Conservation (phyloP, 2,888 invertebrate genomes). For the Gandaritis pyraliata region DNA sequence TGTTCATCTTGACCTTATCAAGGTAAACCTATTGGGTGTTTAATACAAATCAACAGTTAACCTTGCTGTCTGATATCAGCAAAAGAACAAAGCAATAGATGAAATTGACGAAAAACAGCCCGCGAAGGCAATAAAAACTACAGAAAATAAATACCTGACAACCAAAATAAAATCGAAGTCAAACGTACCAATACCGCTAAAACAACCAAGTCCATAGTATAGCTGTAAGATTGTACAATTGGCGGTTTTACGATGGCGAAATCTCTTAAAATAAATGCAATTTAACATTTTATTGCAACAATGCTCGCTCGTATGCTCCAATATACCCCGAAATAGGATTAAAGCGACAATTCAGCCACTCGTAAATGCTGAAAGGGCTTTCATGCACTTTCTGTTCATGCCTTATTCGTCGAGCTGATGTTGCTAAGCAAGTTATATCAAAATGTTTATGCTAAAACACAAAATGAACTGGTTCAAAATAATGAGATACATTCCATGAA, state of each 20-base stretch:
- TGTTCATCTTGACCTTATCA: too few species aligned
- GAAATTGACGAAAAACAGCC: slow-evolving; percentile 15
- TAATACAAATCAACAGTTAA: neutral
- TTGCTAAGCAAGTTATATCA: neutral
- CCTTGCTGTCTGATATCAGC: neutral
- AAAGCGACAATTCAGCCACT: slow-evolving; percentile 50
- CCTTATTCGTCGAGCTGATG: slow-evolving; percentile 9
- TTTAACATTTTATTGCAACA: slow-evolving; percentile 66
- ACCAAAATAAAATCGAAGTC: slow-evolving; percentile 37
- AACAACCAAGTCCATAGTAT: slow-evolving; percentile 24
- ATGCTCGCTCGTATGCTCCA: slow-evolving; percentile 44
- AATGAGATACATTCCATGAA: too few species aligned
- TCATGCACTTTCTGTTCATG: slow-evolving; percentile 18
- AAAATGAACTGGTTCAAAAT: neutral
- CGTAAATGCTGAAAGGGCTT: slow-evolving; percentile 43
- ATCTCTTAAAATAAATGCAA: slow-evolving; percentile 71
- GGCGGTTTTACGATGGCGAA: slow-evolving; percentile 24
- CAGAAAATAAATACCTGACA: slow-evolving; percentile 24
- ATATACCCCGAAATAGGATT: slow-evolving; percentile 52
- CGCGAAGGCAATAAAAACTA: slow-evolving; percentile 28
- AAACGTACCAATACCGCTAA: slow-evolving; percentile 30
- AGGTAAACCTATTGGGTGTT: too few species aligned
- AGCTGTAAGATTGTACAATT: slow-evolving; percentile 36
- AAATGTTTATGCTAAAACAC: neutral
- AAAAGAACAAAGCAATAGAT: slow-evolving; percentile 17